phyloP scores from a whole-genome alignment of 92 coral and sea anemone genomes.

The Diadumene lineata region DNA sequence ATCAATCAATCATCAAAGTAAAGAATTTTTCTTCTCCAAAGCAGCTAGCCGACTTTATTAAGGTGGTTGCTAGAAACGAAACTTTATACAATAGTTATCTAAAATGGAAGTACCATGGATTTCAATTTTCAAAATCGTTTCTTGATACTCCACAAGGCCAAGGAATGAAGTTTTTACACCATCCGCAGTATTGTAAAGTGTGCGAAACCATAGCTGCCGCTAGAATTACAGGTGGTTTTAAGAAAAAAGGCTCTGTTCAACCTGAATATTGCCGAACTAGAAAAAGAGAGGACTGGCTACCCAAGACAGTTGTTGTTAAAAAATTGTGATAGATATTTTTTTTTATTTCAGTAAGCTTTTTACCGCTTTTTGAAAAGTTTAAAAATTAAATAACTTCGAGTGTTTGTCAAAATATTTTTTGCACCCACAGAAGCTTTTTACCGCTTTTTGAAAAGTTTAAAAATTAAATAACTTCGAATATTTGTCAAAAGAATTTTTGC shows the following conservation, averaged over 20 bases:
- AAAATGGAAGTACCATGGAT: background rate
- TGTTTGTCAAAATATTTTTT: too few species aligned
- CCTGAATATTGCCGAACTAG: background rate
- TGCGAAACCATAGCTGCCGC: background rate
- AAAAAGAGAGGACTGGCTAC: background rate
- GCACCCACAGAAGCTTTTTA: too few species aligned
- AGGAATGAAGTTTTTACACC: background rate
- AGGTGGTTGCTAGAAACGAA: slow-evolving; percentile 64
- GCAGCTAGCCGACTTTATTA: slow-evolving; percentile 68
- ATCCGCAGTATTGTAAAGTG: background rate
- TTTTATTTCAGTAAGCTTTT: too few species aligned
- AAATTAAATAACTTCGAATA: too few species aligned
- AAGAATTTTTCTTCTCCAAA: slow-evolving; percentile 81
- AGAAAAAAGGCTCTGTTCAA: background rate
- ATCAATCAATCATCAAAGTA: slow-evolving; percentile 79
- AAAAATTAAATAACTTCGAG: too few species aligned
- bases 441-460: too few species aligned
- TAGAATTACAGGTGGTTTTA: background rate
- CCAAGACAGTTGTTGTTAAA: too few species aligned
- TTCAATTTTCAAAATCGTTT: background rate
- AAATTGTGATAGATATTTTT: too few species aligned
- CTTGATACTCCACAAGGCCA: background rate
- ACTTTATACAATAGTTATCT: slow-evolving; percentile 81
- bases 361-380: too few species aligned
- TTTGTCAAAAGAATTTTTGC: too few species aligned